Evolutionary conservation across 2,888 invertebrate species (phyloP), one percentile per base, ranked within the genome.

Genomic region (Sarcophaga rosellei): DNA sequence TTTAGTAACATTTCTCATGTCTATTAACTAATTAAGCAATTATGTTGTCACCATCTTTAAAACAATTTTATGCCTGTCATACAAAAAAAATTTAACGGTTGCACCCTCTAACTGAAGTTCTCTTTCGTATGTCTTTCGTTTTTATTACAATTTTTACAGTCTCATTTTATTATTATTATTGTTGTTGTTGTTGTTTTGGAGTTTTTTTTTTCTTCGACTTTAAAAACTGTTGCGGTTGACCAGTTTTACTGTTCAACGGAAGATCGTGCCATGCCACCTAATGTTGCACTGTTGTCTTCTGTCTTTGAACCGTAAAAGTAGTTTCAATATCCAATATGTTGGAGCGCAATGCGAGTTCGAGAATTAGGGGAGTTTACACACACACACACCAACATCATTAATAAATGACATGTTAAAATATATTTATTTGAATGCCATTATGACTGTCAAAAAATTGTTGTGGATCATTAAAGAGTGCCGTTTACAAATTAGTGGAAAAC

Each of bases 1-100:
- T 53, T 15, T n/a, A n/a, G 3, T 53, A 53, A 15, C 12, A 17
- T 17, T 53, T 81, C 79, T 83, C 81, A 81, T 84, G 86, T 87
- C 88, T 88, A 90, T 90, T 86, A 90, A 89, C 90, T 91, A 91
- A 91, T 91, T 91, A 91, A 91, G 90, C 88, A 91, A 91, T 91
- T 91, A 91, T 89, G 88, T 88, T 91, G 91, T 91, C 91, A 91
- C 87, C 90, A 89, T 83, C 83, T 83, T 85, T 66, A 75, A 85
- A 81, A 84, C 79, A 75, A 20, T 66, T 73, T 73, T 83, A 78
- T 68, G 21, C 8, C 63, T 44, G 11, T 69, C 45, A 45, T 66
- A 20, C 23, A 45, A n/a, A 5, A 65, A 44, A 66, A 79, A 45
- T 75, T 78, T 70, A 65, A 80, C 65, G 65, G 79, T 80, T 70